A percentile compares a stretch with the other conserved stretches of the same genome.
phyloP scores from a whole-genome alignment of 2,797 vertebrate genomes.

The Hippoglossus hippoglossus region DNA sequence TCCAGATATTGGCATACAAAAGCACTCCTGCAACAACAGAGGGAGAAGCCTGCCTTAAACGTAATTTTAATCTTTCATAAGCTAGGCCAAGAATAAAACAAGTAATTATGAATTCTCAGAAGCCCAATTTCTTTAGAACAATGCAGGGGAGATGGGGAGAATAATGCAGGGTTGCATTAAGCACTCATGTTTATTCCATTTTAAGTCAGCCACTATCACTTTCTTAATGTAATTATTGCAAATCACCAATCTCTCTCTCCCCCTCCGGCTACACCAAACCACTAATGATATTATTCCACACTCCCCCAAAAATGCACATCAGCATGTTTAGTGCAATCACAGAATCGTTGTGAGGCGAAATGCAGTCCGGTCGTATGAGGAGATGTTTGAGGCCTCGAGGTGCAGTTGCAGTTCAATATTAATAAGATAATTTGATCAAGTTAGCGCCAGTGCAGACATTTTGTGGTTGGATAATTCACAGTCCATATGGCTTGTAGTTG shows the following conservation, averaged over 20 bases:
- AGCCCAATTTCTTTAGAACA: conserved; percentile 70
- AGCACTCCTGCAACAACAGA: conserved; percentile 46
- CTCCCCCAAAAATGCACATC: conserved; percentile 66
- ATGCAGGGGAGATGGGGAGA: conserved; percentile 41
- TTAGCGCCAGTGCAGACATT: conserved; percentile 62
- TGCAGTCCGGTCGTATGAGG: conserved; percentile 38
- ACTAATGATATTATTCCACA: conserved; percentile 70
- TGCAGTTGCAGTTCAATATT: conserved; percentile 72
- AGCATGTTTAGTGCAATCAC: conserved; percentile 74
- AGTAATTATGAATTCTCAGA: conserved; percentile 72
- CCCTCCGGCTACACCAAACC: conserved; percentile 62
- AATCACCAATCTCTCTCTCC: conserved; percentile 52
- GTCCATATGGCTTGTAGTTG: conserved; percentile 50
- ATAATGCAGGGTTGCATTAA: conserved; percentile 66
- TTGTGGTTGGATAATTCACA: conserved; percentile 66
- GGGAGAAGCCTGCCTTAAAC: conserved; percentile 59
- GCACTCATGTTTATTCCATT: conserved; percentile 77
- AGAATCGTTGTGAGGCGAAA: conserved; percentile 61
- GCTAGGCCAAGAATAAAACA: conserved; percentile 68
- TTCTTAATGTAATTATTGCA: conserved; percentile 76
- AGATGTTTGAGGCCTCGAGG: conserved; percentile 59
- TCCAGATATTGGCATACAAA: conserved; percentile 59
- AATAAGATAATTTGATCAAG: conserved; percentile 67
- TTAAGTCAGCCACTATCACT: conserved; percentile 63
- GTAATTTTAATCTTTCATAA: conserved; percentile 72